Evolutionary conservation across 2,113 vertebrate genomes (phyloP).

Genomic region (Oreochromis aureus): DNA sequence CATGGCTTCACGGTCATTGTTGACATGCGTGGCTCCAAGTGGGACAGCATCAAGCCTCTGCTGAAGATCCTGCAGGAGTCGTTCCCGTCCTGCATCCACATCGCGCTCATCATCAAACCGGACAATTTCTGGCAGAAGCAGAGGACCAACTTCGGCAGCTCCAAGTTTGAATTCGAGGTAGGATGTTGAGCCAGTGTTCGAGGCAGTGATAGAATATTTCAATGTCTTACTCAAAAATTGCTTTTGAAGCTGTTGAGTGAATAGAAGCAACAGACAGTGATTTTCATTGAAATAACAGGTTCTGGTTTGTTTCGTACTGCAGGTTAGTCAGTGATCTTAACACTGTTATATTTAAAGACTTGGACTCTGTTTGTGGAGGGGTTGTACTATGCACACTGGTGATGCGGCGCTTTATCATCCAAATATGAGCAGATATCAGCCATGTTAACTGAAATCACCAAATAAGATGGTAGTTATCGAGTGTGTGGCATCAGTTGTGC

Average conservation of each 20-base stretch:
- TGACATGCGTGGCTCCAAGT: conserved; percentile 99
- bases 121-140: conserved; percentile 99
- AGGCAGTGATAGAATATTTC: not conserved
- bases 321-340: not conserved
- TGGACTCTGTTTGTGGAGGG: not conserved
- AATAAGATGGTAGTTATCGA: not conserved
- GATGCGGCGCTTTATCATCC: not conserved
- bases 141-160: conserved; percentile 98
- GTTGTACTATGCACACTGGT: not conserved
- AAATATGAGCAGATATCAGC: not conserved
- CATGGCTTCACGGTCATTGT: conserved; percentile 99
- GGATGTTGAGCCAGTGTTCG: not conserved
- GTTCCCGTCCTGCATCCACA: conserved; percentile 95
- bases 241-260: not conserved
- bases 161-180: conserved; percentile 99
- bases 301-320: not conserved
- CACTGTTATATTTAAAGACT: not conserved
- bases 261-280: not conserved
- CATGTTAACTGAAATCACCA: not conserved
- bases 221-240: not conserved
- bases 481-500: not conserved
- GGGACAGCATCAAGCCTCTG: conserved; percentile 99
- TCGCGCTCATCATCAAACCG: conserved; percentile 99
- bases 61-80: conserved; percentile 98
- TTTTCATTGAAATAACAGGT: not conserved